Percentiles rank a stretch among this genome's conserved stretches.
These are phyloP conservation scores for Bombus difficillimus DNA, from an alignment of 1,140 invertebrate genomes.

Conservation along the genomic window DNA sequence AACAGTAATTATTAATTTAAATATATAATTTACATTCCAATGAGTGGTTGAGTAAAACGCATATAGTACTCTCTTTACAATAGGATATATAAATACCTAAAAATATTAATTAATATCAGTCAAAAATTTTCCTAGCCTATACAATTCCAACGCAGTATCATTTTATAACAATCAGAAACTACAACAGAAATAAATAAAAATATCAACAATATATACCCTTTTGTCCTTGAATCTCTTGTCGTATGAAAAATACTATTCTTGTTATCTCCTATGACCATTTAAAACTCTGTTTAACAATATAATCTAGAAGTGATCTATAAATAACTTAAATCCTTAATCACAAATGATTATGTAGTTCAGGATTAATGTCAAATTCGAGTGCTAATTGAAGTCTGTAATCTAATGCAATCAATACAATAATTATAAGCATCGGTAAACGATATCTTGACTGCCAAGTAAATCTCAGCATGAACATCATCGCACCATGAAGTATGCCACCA, in stretches of 20 bases:
- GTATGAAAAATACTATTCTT: not conserved
- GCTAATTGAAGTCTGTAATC: slow-evolving; percentile 84
- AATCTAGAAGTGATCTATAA: not conserved
- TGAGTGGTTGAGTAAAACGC: not conserved
- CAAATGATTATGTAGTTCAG: slow-evolving; percentile 47
- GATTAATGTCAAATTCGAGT: slow-evolving; percentile 72
- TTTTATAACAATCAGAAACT: not conserved
- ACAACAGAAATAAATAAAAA: slow-evolving; percentile 1
- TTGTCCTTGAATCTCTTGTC: not conserved
- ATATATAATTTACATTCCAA: not conserved
- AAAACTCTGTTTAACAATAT: not conserved
- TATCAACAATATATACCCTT: slow-evolving; percentile 12
- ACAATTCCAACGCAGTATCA: not conserved
- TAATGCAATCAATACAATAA: slow-evolving; percentile 83
- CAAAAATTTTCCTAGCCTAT: not conserved
- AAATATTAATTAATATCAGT: not conserved
- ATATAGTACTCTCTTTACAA: not conserved
- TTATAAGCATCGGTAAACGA: slow-evolving; percentile 84
- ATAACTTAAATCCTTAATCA: slow-evolving; percentile 34
- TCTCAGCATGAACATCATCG: slow-evolving; percentile 83
- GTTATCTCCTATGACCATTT: not conserved
- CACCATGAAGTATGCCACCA: slow-evolving; percentile 74
- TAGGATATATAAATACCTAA: not conserved
- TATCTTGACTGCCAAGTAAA: slow-evolving; percentile 85
- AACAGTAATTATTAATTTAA: not conserved